These are phyloP conservation scores for Caenorhabditis drosophilae DNA, from an alignment of 2,888 invertebrate genomes.

Conservation along the genomic window DNA sequence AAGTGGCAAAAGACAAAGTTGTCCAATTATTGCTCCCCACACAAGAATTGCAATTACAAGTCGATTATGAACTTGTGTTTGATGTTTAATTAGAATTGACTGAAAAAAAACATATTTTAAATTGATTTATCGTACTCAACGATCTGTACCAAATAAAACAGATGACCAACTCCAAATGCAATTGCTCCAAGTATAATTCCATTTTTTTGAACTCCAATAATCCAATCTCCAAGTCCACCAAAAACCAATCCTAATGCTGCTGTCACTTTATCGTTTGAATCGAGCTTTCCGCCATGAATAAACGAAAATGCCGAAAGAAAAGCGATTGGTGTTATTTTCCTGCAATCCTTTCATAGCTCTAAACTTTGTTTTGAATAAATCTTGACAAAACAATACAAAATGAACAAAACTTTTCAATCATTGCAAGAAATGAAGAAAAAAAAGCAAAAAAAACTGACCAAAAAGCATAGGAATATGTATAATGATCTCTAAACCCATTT, in stretches of 20 bases:
- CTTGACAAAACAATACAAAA: background rate
- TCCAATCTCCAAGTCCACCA: slow-evolving; percentile 58
- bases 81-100: slow-evolving; percentile 27
- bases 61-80: slow-evolving; percentile 23
- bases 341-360: slow-evolving; percentile 24
- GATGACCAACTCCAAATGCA: slow-evolving; percentile 58
- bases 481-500: slow-evolving; percentile 57
- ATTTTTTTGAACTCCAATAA: slow-evolving; percentile 48
- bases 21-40: slow-evolving; percentile 43
- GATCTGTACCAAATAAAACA: slow-evolving; percentile 49
- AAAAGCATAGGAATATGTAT: slow-evolving; percentile 48
- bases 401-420: no score
- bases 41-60: slow-evolving; percentile 27
- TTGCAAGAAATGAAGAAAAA: no score
- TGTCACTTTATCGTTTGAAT: slow-evolving; percentile 28
- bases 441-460: slow-evolving; percentile 38
- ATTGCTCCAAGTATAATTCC: slow-evolving; percentile 57
- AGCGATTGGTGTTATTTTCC: slow-evolving; percentile 53
- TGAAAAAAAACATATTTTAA: slow-evolving; percentile 9
- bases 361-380: background rate
- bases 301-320: slow-evolving; percentile 42
- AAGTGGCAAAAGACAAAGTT: slow-evolving; percentile 38
- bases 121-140: background rate
- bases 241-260: slow-evolving; percentile 44
- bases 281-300: slow-evolving; percentile 37